These are phyloP conservation scores for Fregata magnificens DNA, from an alignment of 2,113 vertebrate genomes.

Conservation along the genomic window DNA sequence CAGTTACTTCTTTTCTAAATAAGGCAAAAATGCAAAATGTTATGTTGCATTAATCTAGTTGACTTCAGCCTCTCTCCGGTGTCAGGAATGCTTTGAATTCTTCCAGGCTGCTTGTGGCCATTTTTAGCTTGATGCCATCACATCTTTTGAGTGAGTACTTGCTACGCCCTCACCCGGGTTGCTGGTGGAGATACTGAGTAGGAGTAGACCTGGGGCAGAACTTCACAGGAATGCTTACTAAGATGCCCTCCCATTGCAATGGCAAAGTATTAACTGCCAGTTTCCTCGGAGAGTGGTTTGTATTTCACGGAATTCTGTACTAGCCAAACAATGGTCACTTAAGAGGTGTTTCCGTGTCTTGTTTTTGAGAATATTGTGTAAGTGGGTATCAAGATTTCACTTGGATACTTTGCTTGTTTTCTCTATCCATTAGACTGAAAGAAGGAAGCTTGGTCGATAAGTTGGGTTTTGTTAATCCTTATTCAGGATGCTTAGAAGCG, in stretches of 20 bases:
- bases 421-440: background rate
- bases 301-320: background rate
- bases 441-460: background rate
- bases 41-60: accelerated
- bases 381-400: background rate
- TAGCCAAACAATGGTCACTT: background rate
- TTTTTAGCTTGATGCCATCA: accelerated
- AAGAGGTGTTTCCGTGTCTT: background rate
- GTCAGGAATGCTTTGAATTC: background rate
- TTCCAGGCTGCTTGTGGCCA: background rate
- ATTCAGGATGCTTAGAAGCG: background rate
- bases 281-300: background rate
- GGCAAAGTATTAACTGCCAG: background rate
- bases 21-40: accelerated
- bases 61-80: background rate
- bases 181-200: accelerated
- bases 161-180: background rate
- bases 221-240: background rate
- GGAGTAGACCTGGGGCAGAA: background rate
- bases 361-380: background rate
- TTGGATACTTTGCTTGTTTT: background rate
- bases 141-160: accelerated
- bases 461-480: background rate
- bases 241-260: background rate
- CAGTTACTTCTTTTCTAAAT: background rate